Evolutionary conservation across 2,113 vertebrate species (phyloP), one percentile per base, ranked within the genome.

Genomic region (Python bivittatus): DNA sequence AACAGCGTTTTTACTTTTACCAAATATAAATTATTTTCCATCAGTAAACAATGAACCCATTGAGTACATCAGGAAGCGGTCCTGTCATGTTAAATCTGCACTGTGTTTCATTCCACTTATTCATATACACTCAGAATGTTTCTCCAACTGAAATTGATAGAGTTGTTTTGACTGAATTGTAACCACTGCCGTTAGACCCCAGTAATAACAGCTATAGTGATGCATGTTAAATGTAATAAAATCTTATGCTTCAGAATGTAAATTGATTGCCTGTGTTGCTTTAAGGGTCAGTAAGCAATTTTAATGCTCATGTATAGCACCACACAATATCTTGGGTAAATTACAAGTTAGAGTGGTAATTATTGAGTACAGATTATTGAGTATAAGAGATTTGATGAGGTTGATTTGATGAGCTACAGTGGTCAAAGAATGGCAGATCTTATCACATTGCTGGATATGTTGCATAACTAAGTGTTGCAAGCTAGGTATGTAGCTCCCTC

Each of bases 131-230:
- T 17, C 1, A 44, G 23, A 17, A 29, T 84, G 68, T 96, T 96
- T 94, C 86, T 94, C 95, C 96, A 96, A 95, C 86, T 92, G 57
- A 92, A 95, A 94, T 96, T 96, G 94, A 96, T 95, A 91, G 96
- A 96, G 94, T 91, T 90, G 88, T 90, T 88, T 96, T 96, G 95
- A 94, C 95, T 96, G 93, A 94, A 92, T 93, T 83, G 90, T 93
- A 92, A 57, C 95, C 96, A 96, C 93, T 94, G 93, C 94, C 95
- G 91, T 93, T 96, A 92, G 95, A 93, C 57, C 94, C 33, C 95
- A 93, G 86, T 96, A 95, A 96, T 95, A 96, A 93, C 96, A 95
- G 48, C 57, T 84, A 68, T 79, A 11, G 29, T 93, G 95, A 91
- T 58, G 93, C 93, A 95, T 96, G 89, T 0, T 0, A 93, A 96